Evolutionary conservation across 2,888 invertebrate genomes (phyloP).

Genomic region (Melangyna quadrimaculata): DNA sequence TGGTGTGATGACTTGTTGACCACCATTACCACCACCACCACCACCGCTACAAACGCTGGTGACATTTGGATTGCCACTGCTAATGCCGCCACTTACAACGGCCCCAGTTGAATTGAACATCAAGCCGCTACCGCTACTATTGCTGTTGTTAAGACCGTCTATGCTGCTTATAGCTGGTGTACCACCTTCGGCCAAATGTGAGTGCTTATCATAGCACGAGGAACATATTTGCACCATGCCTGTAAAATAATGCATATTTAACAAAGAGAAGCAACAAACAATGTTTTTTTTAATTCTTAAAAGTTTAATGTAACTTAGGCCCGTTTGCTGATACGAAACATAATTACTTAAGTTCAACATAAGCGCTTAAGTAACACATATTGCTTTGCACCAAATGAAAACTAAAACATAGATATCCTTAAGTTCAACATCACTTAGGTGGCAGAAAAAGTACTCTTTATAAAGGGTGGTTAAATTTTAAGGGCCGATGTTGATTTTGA

Average conservation of each 20-base stretch:
- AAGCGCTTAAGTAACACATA: too few relatives aligned
- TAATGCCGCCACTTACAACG: conserved; percentile 63
- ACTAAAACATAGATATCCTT: too few relatives aligned
- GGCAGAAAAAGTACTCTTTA: too few relatives aligned
- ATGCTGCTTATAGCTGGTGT: conserved; percentile 74
- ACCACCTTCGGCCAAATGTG: conserved; percentile 81
- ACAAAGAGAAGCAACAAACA: neutral
- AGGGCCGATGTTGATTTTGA: too few relatives aligned
- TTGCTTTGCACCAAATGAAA: too few relatives aligned
- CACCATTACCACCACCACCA: conserved; percentile 41
- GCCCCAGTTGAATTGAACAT: conserved; percentile 63
- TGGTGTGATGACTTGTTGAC: conserved; percentile 19
- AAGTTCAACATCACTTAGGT: too few relatives aligned
- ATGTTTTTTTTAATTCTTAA: too few relatives aligned
- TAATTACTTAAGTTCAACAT: too few relatives aligned
- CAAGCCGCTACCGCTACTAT: conserved; percentile 67
- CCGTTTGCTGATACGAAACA: too few relatives aligned
- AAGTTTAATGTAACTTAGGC: too few relatives aligned
- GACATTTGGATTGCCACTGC: conserved; percentile 73
- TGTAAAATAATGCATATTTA: conserved; percentile 74
- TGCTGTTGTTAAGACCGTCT: conserved; percentile 71
- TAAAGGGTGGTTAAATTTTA: too few relatives aligned
- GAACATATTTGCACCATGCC: conserved; percentile 94
- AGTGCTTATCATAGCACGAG: conserved; percentile 90
- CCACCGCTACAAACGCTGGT: conserved; percentile 69